Base-by-base conservation (phyloP, 2,888 invertebrate species). In the Amphipoea lucens region DNA sequence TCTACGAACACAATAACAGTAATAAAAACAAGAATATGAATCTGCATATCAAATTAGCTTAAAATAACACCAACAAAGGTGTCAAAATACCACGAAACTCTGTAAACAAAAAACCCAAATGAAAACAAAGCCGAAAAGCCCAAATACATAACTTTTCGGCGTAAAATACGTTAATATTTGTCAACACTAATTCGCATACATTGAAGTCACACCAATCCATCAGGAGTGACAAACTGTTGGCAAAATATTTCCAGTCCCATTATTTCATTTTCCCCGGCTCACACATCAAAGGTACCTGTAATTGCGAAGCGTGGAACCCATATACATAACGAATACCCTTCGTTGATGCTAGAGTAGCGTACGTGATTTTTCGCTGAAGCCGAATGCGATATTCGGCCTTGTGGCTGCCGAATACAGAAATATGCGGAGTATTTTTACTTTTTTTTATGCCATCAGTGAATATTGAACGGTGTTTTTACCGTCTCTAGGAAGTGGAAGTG, bases 211-310 rank as follows among this genome's bases (percentile, higher is more conserved):
- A 71, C 79, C 83, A 81, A 90, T 91, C 88, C 91, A 88, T 90
- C 91, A 90, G 85, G 66, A 89, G 87, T 89, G 89, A 90, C 91
- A 90, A 90, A 91, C 88, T 89, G 91, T 88, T 83, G 85, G 54
- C 81, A 84, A 89, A 92, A 92, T 91, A 91, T 91, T 90, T 90
- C 89, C 89, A 86, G 82, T 85, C 77, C 86, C 88, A 91, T 92
- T 90, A 91, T 91, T 89, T 88, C 81, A 92, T 91, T 92, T 88
- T 90, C 89, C 76, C 87, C 82, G 91, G 84, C 83, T 88, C 89
- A 86, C 91, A 90, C 90, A 90, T 92, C 92, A 92, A 91, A 93
- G 90, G 89, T 85, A 85, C 81, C 83, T 79, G 86, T 85, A 85
- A 85, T 91, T 91, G 91, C 87, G 84, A 86, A 84, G 83, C 85